Evolutionary conservation across 37 sponge, comb jelly and placozoan species (phyloP), one percentile per base, ranked within the genome.

Genomic region (Beroe forskalii): DNA sequence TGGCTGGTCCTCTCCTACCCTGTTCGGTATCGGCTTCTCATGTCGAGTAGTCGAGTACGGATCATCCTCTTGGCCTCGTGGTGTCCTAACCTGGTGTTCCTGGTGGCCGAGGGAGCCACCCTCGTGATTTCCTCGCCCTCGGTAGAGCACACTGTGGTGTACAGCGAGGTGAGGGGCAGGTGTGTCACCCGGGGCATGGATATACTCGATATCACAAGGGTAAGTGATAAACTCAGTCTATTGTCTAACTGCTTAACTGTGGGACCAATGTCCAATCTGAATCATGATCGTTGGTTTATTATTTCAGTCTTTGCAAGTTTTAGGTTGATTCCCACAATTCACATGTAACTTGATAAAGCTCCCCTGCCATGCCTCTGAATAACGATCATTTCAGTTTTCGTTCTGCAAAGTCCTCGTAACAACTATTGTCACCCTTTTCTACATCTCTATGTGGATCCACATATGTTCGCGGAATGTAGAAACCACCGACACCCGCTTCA

Each of bases 1-100:
- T 72, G 75, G 75, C 35, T 72, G 22, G 75, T 72, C 75, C 75
- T 72, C 22, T 72, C 75, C 37, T 72, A 72, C 22, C 75, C 75
- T 8, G 35, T 72, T 35, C 28, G 14, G 20, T 72, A 72, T 30
- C 75, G 75, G 4, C 8, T 72, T 20, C 31, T 38, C 75, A 72
- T 72, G 75, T 35, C 75, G 75, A 35, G 39, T 30, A 36, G 75
- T 19, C 37, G 40, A 23, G 23, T 23, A 17, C 28, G 35, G 20
- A 23, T 72, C 8, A 33, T 72, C 6, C 28, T 72, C 2, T 3
- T 37, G 20, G 36, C 75, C 75, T 35, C 22, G 39, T 72, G 40
- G 40, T 36, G 28, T 1, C 75, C 75, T 39, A 72, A 72, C 40
- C 40, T 72, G 4, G 6, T 72, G 14, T 72, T 72, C 39, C 75